Evolutionary conservation across 2,888 invertebrate genomes (phyloP).

Genomic region (Pollenia amentaria): DNA sequence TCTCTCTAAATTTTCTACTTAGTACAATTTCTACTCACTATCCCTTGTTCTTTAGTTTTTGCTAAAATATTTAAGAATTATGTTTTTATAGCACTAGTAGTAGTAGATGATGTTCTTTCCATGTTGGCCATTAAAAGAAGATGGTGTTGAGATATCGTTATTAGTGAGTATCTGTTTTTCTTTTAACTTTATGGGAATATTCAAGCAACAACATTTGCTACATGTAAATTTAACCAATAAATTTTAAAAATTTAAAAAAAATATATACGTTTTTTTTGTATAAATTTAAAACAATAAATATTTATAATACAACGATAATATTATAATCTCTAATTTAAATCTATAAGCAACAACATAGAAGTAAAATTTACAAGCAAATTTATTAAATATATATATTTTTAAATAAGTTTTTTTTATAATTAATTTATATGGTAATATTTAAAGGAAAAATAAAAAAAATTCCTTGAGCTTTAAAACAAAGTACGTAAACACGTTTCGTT

Average conservation of each 20-base stretch:
- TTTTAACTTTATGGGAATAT: conserved; percentile 56
- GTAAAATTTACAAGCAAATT: neutral
- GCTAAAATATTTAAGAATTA: conserved; percentile 38
- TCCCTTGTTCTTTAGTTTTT: too few species aligned
- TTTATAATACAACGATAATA: conserved; percentile 45
- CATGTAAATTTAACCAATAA: conserved; percentile 26
- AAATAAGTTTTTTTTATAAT: conserved; percentile 35
- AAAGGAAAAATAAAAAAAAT: neutral
- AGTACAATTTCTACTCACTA: too few species aligned
- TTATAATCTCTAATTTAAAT: conserved; percentile 32
- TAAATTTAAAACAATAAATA: conserved; percentile 61
- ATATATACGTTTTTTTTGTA: neutral
- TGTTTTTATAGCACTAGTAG: conserved; percentile 25
- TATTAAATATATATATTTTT: conserved; percentile 45
- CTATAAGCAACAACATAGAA: conserved; percentile 25
- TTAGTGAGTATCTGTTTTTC: conserved; percentile 30
- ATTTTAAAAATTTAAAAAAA: conserved; percentile 19
- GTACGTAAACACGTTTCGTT: conserved; percentile 1
- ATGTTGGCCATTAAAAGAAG: conserved; percentile 46
- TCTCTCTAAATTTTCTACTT: neutral
- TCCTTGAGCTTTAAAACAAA: neutral
- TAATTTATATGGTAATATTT: conserved; percentile 62
- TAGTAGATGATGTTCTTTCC: conserved; percentile 38
- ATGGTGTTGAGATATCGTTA: conserved; percentile 69
- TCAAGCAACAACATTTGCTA: conserved; percentile 31